Evolutionary conservation across 2,888 invertebrate genomes (phyloP).

Genomic region (Ischnus inquisitorius): DNA sequence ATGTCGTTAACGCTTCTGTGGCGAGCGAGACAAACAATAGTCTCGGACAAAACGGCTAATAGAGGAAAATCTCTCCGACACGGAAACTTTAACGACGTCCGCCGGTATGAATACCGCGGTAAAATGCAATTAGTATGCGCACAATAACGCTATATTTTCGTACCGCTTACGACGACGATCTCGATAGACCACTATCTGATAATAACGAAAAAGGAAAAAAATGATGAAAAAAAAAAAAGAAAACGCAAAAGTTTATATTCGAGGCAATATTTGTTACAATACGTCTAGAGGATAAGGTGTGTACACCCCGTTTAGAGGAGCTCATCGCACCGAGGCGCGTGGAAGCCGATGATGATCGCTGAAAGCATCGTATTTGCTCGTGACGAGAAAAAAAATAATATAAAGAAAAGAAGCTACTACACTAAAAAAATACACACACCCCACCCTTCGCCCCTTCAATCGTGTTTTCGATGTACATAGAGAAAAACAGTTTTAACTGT

Average conservation of each 20-base stretch:
- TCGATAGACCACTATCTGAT: neutral
- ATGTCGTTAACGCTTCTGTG: no score
- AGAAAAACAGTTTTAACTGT: slow-evolving; percentile 36
- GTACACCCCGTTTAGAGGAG: slow-evolving; percentile 68
- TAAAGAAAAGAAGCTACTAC: slow-evolving; percentile 34
- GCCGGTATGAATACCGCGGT: no score
- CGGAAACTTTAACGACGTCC: no score
- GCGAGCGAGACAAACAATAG: slow-evolving; percentile 6
- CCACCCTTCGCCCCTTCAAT: neutral
- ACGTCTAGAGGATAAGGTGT: slow-evolving; percentile 81
- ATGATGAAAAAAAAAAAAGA: slow-evolving; percentile 70
- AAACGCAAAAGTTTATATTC: slow-evolving; percentile 81
- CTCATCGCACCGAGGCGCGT: slow-evolving; percentile 54
- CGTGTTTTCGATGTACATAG: slow-evolving; percentile 46
- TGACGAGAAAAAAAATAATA: slow-evolving; percentile 51
- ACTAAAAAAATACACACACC: slow-evolving; percentile 42
- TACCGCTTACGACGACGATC: neutral
- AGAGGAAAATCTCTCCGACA: no score
- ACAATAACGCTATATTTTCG: no score
- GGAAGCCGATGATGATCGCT: slow-evolving; percentile 61
- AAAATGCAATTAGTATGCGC: no score
- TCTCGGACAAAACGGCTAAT: neutral
- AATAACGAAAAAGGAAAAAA: slow-evolving; percentile 50
- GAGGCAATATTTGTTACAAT: slow-evolving; percentile 85
- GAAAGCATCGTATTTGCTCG: slow-evolving; percentile 45